phyloP scores from a whole-genome alignment of 2,888 invertebrate species.

The Cryptosula pallasiana region DNA sequence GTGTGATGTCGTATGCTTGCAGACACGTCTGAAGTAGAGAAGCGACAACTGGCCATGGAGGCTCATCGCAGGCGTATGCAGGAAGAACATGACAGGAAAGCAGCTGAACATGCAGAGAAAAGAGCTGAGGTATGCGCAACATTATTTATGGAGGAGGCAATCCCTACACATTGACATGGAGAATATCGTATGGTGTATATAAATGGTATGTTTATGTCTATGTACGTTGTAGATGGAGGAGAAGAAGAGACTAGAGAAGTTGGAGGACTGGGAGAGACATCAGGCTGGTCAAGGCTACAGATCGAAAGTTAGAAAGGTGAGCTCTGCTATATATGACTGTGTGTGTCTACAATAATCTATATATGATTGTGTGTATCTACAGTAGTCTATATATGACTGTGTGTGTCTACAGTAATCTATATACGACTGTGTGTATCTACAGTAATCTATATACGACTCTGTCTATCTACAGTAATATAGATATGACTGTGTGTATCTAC shows the following conservation, averaged over 20 bases:
- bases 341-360: too few relatives aligned
- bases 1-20: too few relatives aligned
- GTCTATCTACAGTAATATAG: too few relatives aligned
- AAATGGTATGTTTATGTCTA: not conserved
- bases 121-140: conserved; percentile 26
- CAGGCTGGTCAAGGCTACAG: conserved; percentile 42
- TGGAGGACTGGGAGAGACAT: conserved; percentile 47
- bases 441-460: too few relatives aligned
- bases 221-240: conserved; percentile 43
- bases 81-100: conserved; percentile 27
- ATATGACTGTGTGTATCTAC: too few relatives aligned
- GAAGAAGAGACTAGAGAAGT: conserved; percentile 40
- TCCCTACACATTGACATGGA: not conserved
- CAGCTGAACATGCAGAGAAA: conserved; percentile 27
- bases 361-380: not conserved
- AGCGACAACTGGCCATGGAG: conserved; percentile 29
- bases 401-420: not conserved
- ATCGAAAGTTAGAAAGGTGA: conserved; percentile 37
- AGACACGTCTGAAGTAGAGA: conserved; percentile 27
- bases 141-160: not conserved
- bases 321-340: too few relatives aligned
- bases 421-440: not conserved
- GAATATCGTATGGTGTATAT: not conserved
- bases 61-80: conserved; percentile 28
- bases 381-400: not conserved